Base-by-base conservation (phyloP, 2,797 vertebrate genomes). In the Ptychadena robeensis region DNA sequence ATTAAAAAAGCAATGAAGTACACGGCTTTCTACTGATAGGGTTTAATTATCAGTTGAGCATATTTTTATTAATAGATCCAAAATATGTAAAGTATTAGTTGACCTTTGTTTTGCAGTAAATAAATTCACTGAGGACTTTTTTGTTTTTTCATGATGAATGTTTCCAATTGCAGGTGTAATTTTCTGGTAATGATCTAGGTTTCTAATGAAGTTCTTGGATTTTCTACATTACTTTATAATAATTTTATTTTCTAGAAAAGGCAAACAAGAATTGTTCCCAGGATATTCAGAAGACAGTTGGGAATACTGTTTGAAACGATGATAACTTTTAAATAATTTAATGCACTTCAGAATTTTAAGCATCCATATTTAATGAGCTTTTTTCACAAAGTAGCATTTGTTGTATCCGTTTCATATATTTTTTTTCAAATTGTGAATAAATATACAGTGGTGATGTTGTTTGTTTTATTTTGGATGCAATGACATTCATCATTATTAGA, bases 291-390 rank as follows among this genome's bases (percentile, higher is more conserved):
- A 44, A 77, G 74, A 77, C 61, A 27, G 32, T 71, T 28, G 67
- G 67, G 78, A 80, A 80, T 71, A 59, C 44, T 69, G 40, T 71
- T 80, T 80, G 32, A 80, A 80, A 69, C 3, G 28, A 79, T 79
- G 31, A 68, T 68, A 69, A 80, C 31, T 71, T 70, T 57, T 32
- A 48, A 28, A 80, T 80, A 32, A 80, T 71, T 71, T 80, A 68
- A 40, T 67, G 48, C 67, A 70, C 31, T 80, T 67, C 31, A 68
- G 40, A 32, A 71, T 38, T 80, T 61, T 71, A 71, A 28, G 67
- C 73, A 61, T 80, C 34, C 78, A 70, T 61, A 80, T 80, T 68
- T 71, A 80, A 80, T 70, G 67, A 80, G 28, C 34, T 37, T 31
- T n/a, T 67, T 80, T 71, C 48, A 80, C 59, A 61, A 28, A 61